Conservation (phyloP, 2,113 vertebrate genomes). For the Rhabdomys dilectus region DNA sequence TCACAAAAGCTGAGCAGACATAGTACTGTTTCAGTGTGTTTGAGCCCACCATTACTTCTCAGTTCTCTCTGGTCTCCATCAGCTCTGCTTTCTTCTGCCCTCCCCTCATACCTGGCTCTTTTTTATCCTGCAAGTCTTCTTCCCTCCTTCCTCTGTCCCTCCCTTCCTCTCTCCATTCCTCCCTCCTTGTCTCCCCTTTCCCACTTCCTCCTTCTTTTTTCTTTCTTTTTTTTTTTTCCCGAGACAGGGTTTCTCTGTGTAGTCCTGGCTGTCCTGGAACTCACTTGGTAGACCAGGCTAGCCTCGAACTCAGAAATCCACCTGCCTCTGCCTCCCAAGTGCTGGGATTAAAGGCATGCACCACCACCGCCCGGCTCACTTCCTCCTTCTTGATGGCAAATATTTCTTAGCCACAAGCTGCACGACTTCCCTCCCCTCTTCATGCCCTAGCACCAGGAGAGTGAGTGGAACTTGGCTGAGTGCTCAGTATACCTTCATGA, state of each 20-base stretch:
- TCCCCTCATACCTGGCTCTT: not conserved
- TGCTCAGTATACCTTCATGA: not conserved
- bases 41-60: not conserved
- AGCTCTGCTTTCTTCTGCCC: not conserved
- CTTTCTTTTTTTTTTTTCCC: no score
- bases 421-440: not conserved
- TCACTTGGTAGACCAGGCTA: no score
- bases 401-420: not conserved
- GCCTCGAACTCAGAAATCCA: no score
- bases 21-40: not conserved
- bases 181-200: not conserved
- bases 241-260: no score
- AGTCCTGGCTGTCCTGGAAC: no score
- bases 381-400: not conserved
- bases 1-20: not conserved
- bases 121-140: not conserved
- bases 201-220: not conserved
- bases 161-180: not conserved
- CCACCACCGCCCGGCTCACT: no score
- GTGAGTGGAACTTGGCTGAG: not conserved
- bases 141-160: accelerated
- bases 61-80: not conserved
- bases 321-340: no score
- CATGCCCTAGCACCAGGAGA: not conserved
- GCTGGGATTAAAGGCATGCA: no score